phyloP scores from a whole-genome alignment of 2,113 vertebrate genomes.

The Chlamydotis undulata region DNA sequence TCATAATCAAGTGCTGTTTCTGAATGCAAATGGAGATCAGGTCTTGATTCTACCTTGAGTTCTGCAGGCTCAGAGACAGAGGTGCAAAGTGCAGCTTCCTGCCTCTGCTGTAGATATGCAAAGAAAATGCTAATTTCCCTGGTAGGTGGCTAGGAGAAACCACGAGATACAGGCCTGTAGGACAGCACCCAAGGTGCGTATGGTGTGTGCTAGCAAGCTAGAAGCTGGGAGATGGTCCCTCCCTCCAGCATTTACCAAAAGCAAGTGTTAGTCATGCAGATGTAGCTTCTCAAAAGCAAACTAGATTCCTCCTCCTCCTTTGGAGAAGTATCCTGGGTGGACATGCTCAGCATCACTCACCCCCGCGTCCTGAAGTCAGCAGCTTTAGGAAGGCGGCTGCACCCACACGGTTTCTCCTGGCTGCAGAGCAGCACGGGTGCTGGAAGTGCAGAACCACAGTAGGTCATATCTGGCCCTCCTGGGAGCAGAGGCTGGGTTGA shows the following conservation, averaged over 20 bases:
- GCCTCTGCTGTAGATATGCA: background rate
- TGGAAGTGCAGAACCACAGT: background rate
- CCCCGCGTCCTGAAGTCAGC: background rate
- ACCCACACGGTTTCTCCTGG: background rate
- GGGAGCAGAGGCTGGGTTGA: background rate
- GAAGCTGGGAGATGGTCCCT: background rate
- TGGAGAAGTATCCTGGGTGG: background rate
- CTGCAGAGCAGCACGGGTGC: background rate
- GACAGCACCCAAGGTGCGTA: background rate
- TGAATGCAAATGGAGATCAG: background rate
- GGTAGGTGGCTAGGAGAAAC: background rate
- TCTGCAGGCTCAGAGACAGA: constrained; percentile 8
- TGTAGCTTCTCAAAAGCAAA: background rate
- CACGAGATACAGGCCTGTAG: background rate
- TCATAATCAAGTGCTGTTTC: background rate
- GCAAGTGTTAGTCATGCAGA: background rate
- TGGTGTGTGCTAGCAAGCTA: background rate
- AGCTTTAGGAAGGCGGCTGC: background rate
- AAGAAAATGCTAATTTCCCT: background rate
- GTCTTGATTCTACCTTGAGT: background rate
- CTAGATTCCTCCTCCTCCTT: background rate
- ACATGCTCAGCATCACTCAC: background rate
- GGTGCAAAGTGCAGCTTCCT: constrained; percentile 16
- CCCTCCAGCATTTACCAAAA: background rate
- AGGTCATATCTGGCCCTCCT: background rate